Evolutionary conservation across 2,797 vertebrate species (phyloP), one percentile per base, ranked within the genome.

Genomic region (Gymnodraco acuticeps): DNA sequence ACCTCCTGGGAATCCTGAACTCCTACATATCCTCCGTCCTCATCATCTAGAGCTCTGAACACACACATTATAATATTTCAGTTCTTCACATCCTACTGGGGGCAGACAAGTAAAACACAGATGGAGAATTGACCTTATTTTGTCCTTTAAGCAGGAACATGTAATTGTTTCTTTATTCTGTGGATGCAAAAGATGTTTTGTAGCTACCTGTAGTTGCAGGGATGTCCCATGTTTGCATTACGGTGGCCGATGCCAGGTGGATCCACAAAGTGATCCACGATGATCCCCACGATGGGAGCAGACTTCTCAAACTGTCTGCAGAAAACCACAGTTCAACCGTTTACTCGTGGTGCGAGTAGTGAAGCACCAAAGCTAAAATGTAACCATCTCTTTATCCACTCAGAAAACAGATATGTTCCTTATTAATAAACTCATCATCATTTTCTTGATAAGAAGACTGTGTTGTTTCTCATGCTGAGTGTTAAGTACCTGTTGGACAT

Each of bases 191-290:
- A 9, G 15, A 59, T 8, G 38, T 45, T 11, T 3, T 1, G 2
- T 10, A 11, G 3, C 9, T 70, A 93, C 93, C 91, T 93, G 91
- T 92, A 94, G 84, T 93, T 94, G 88, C 93, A 94, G 64, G 91
- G 93, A 19, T 94, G 93, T 2, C 92, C 93, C 85, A 91, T 80
- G 69, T 72, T 84, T 11, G 80, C 73, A 1, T 87, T 85, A 16
- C 98, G 97, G 95, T 98, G 96, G 92, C 95, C 95, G 89, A 95
- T 87, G 69, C 96, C 96, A 80, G 98, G 97, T 87, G 96, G 96
- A 90, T 99, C 98, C 93, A 99, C 96, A 88, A 99, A 99, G 92
- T 99, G 98, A 93, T 99, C 98, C 89, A 98, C 97, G 71, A 99
- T 99, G 93, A 99, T 99, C 63, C 98, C 98, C 98, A 99, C 98